Evolutionary conservation across 1,140 invertebrate genomes (phyloP), one percentile per base, ranked within the genome.

Genomic region (Dendroctonus valens): DNA sequence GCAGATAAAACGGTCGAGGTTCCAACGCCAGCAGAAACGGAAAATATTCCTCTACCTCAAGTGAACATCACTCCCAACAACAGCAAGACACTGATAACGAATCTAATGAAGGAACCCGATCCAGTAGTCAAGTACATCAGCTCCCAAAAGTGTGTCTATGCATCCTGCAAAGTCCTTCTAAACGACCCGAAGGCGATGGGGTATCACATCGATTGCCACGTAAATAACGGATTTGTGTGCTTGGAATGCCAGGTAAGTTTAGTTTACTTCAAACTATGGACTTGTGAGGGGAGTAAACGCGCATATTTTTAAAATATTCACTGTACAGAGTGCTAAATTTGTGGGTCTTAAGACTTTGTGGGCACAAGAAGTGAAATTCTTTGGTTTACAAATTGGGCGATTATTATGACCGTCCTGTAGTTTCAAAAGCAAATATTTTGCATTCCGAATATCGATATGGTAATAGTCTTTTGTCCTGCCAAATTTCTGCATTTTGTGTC

Each of bases 171-270:
- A 65, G 74, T 82, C 4, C 65, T 75, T 38, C 78, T 85, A 55
- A 75, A 74, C 61, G 77, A 77, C 40, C 60, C 76, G 5, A 77
- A 79, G 38, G 83, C 82, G 69, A 75, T 86, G 44, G 75, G 81
- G 5, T 82, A 84, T 69, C 85, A 86, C 69, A 72, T 79, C 5
- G 83, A 82, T 59, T 90, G 88, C 70, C 90, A 91, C 76, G 77
- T 75, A n/a, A 74, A 75, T n/a, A 76, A 74, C 9, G 78, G 82
- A 15, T 85, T 89, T 68, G 77, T 79, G 8, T 92, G 90, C 79
- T 84, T 83, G 1, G 87, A 91, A 73, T 92, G 91, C 76, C 71
- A 68, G 55, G 63, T 65, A 51, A 51, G 54, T n/a, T n/a, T 39
- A 9, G 26, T 59, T 41, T 9, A 41, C 14, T 4, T 55, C 9